phyloP scores from a whole-genome alignment of 2,888 invertebrate species.

The Hydriomena furcata region DNA sequence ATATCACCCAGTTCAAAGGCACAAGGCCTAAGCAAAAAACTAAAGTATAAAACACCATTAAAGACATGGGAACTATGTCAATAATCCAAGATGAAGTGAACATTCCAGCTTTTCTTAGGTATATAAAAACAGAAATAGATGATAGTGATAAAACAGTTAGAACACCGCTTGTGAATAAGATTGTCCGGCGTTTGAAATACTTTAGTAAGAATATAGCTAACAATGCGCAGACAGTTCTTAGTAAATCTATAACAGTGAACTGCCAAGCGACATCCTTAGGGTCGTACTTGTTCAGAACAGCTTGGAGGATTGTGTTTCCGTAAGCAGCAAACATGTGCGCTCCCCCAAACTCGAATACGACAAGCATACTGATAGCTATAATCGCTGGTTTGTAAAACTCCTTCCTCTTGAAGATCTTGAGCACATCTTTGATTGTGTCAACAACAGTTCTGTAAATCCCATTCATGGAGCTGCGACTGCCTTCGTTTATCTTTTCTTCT shows the following conservation, averaged over 20 bases:
- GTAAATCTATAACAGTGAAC: constrained; percentile 86
- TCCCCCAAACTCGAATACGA: constrained; percentile 77
- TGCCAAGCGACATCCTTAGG: constrained; percentile 76
- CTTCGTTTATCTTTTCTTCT: constrained; percentile 48
- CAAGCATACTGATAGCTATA: constrained; percentile 73
- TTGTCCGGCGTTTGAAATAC: constrained; percentile 65
- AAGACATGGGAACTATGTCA: constrained; percentile 63
- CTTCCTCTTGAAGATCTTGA: constrained; percentile 73
- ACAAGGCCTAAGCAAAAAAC: constrained; percentile 75
- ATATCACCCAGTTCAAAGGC: constrained; percentile 76
- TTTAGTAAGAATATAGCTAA: constrained; percentile 77
- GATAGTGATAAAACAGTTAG: constrained; percentile 67
- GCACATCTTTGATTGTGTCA: constrained; percentile 54
- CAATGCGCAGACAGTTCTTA: constrained; percentile 85
- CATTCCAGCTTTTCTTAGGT: constrained; percentile 60
- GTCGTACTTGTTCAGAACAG: constrained; percentile 62
- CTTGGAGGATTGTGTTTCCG: constrained; percentile 70
- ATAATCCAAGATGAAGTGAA: constrained; percentile 60
- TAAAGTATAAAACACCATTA: constrained; percentile 70
- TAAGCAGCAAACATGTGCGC: constrained; percentile 78
- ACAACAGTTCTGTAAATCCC: constrained; percentile 52
- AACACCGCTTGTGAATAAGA: constrained; percentile 68
- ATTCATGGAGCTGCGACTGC: constrained; percentile 44
- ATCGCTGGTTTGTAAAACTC: constrained; percentile 76
- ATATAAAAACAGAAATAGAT: constrained; percentile 67